These are phyloP conservation scores for Gambusia yucatana DNA, from an alignment of 2,797 vertebrate genomes.

Conservation along the genomic window DNA sequence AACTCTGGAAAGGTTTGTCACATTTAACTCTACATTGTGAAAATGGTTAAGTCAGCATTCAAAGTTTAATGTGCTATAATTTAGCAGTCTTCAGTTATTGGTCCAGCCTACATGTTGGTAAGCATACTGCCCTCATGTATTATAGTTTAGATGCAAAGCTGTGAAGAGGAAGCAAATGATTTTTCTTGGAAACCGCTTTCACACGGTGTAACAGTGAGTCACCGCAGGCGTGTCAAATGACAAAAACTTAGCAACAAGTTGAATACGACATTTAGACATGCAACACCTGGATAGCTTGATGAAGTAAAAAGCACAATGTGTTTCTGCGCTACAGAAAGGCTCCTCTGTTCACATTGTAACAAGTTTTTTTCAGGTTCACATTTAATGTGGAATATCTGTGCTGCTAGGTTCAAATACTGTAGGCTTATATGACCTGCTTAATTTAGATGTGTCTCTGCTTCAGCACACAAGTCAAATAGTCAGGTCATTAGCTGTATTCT, in stretches of 20 bases:
- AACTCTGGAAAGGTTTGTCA: conserved; percentile 11
- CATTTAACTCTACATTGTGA: conserved; percentile 8
- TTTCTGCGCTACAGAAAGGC: conserved; percentile 1
- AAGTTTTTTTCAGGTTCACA: not conserved
- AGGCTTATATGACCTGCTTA: not conserved
- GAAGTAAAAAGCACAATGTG: not conserved
- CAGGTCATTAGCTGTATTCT: not conserved
- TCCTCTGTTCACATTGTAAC: not conserved
- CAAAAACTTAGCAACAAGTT: conserved; percentile 6
- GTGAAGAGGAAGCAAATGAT: conserved; percentile 2
- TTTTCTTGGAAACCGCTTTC: conserved; percentile 18
- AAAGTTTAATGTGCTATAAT: conserved; percentile 12
- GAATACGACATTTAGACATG: conserved; percentile 2
- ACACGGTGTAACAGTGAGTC: conserved; percentile 1
- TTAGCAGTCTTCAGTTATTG: conserved; percentile 1
- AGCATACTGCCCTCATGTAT: conserved; percentile 1
- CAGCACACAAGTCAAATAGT: not conserved
- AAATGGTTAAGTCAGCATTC: conserved; percentile 15
- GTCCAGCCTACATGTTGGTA: conserved; percentile 10
- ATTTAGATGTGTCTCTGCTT: not conserved
- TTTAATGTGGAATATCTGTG: not conserved
- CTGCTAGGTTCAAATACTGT: not conserved
- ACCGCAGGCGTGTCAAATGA: not conserved
- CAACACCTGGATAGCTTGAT: conserved; percentile 9
- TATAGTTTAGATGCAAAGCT: not conserved